phyloP scores from a whole-genome alignment of 2,888 invertebrate species.

The Euproctis similis region DNA sequence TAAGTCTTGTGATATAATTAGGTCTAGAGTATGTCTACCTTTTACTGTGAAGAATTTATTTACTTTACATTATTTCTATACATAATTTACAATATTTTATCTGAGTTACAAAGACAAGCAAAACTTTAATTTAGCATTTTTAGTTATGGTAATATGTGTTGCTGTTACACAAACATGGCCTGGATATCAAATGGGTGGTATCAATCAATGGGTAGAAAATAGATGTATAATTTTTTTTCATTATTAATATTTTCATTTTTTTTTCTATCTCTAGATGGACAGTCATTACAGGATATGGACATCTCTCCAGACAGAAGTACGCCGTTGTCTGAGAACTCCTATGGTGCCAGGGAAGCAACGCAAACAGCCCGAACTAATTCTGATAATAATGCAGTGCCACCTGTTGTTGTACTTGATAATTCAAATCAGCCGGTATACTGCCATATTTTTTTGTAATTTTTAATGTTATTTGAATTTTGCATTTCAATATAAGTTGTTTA shows the following conservation, averaged over 20 bases:
- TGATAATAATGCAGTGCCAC: conserved; percentile 48
- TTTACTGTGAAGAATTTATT: too few species aligned
- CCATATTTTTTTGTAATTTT: conserved; percentile 2
- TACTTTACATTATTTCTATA: too few species aligned
- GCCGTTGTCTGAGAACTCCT: conserved; percentile 88
- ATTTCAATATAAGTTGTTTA: too few species aligned
- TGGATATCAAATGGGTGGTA: too few species aligned
- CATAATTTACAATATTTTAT: too few species aligned
- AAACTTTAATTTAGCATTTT: too few species aligned
- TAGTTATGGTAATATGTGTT: too few species aligned
- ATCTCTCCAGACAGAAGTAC: conserved; percentile 94
- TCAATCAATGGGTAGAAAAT: background rate
- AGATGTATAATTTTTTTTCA: too few species aligned
- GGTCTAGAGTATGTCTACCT: too few species aligned
- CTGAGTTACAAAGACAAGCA: too few species aligned
- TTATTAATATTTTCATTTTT: background rate
- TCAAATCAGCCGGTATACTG: conserved; percentile 60
- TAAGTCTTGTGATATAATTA: too few species aligned
- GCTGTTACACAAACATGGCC: too few species aligned
- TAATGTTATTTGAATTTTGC: background rate
- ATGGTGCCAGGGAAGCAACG: conserved; percentile 61
- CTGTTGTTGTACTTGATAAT: conserved; percentile 62
- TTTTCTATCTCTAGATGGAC: conserved; percentile 46
- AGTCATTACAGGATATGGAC: conserved; percentile 90
- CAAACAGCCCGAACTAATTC: conserved; percentile 37